Evolutionary conservation across 2,888 invertebrate genomes (phyloP), one percentile per base, ranked within the genome.

Genomic region (Dione juno): DNA sequence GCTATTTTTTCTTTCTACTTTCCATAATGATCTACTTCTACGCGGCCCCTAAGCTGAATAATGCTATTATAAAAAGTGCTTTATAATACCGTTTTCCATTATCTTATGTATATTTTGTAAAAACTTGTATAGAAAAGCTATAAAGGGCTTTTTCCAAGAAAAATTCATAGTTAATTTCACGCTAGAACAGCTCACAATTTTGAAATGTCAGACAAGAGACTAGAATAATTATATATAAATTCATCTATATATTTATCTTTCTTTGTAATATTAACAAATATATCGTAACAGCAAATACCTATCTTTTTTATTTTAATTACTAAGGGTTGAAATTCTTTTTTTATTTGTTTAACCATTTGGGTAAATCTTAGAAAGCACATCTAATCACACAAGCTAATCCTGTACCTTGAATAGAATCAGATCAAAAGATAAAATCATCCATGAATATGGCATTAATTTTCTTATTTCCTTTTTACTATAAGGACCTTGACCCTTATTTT

Each of bases 81-180:
- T 11, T 16, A 45, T 61, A 64, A 64, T 64, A 64, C 48, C 40
- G 37, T 37, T 64, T 50, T 37, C 48, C 35, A 63, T 48, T 64
- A 64, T 16, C 19, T 64, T 50, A 64, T 50, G 35, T 16, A 48
- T 63, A 63, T 50, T 64, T 48, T 64, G 35, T 61, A 61, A 28
- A 54, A 61, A 52, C 41, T 65, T 65, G 52, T 48, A 58, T 59
- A 67, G 21, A 53, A 52, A 13, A 63, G 28, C 48, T 21, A 3
- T 54, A 54, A 63, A 63, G 63, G 70, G 54, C 43, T 41, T 63
- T 21, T 28, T 52, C 13, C 35, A 61, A 63, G 66, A 35, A 43
- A 40, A 61, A 63, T 19, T 63, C 54, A 63, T 67, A 54, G n/a
- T 63, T 70, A 52, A 63, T 71, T 73, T 73, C 41, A 71, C 63